Evolutionary conservation across 2,797 vertebrate genomes (phyloP).

Genomic region (Neostethus bicornis): DNA sequence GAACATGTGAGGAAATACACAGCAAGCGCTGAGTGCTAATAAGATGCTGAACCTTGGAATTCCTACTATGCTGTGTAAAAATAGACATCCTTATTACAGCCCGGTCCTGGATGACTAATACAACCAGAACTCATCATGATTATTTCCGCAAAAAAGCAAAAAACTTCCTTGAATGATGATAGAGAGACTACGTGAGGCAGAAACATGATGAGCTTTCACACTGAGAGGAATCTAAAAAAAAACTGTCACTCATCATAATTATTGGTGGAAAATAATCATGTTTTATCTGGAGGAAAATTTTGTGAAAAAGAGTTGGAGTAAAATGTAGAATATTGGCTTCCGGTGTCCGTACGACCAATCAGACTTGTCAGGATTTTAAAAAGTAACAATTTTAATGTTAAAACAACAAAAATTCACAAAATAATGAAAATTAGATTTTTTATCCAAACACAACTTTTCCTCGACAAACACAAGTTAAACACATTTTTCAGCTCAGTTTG

Average conservation of each 20-base stretch:
- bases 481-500: too few species aligned
- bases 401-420: too few species aligned
- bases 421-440: too few species aligned
- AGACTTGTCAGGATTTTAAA: too few species aligned
- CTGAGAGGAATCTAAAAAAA: conserved; percentile 2
- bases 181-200: conserved; percentile 11
- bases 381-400: too few species aligned
- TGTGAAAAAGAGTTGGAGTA: neutral
- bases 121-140: conserved; percentile 9
- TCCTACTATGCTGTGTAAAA: conserved; percentile 22
- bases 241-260: conserved; percentile 19
- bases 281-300: neutral
- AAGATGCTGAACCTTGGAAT: conserved; percentile 17
- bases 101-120: conserved; percentile 24
- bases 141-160: conserved; percentile 5
- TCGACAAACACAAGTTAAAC: too few species aligned
- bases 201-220: conserved; percentile 12
- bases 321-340: neutral
- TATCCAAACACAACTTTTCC: too few species aligned
- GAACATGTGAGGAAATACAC: conserved; percentile 16
- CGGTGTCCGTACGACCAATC: neutral
- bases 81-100: conserved; percentile 21
- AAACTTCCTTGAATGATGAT: conserved; percentile 8
- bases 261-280: neutral
- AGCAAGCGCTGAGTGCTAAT: conserved; percentile 18